Percentiles rank a stretch among this genome's conserved stretches.
These are phyloP conservation scores for Psilopogon haemacephalus DNA, from an alignment of 2,113 vertebrate genomes.

Conservation along the genomic window DNA sequence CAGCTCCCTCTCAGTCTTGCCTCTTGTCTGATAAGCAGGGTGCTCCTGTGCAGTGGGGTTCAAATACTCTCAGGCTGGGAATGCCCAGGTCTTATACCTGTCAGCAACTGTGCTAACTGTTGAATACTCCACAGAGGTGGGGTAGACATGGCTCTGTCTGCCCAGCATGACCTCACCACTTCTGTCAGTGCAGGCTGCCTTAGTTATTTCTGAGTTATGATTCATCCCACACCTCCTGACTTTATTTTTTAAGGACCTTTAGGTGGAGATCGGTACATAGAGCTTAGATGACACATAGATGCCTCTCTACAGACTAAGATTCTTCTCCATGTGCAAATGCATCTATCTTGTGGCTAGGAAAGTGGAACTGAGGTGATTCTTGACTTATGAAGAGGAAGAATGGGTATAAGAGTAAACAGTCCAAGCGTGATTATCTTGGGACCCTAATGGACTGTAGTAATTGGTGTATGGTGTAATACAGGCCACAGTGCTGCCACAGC, in stretches of 20 bases:
- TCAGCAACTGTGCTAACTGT: neutral
- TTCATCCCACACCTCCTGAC: neutral
- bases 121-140: no score
- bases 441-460: neutral
- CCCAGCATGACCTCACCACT: neutral
- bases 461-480: neutral
- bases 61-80: neutral
- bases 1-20: neutral
- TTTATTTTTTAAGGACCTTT: neutral
- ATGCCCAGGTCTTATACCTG: neutral
- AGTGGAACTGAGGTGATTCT: neutral
- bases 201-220: neutral
- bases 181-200: neutral
- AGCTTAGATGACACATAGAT: neutral
- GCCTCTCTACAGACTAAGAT: neutral
- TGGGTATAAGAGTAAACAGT: neutral
- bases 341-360: neutral
- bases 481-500: neutral
- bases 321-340: neutral
- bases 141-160: neutral
- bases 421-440: neutral
- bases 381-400: neutral
- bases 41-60: neutral
- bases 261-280: neutral
- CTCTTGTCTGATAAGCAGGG: neutral